phyloP scores from a whole-genome alignment of 1,140 invertebrate genomes.

The Oreohelix idahoensis region DNA sequence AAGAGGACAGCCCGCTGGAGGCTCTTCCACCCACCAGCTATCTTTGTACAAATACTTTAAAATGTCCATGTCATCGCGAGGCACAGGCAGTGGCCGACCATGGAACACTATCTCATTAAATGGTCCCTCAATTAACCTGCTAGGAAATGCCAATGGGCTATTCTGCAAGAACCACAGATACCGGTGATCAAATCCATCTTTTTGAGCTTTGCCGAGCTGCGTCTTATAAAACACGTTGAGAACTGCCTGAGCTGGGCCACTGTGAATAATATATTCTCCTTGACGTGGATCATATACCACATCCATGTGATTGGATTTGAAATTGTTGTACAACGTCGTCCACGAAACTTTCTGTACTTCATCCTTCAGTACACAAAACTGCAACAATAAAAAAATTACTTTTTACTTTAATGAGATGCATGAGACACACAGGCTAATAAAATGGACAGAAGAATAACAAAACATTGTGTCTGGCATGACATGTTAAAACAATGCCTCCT shows the following conservation, averaged over 20 bases:
- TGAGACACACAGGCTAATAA: too few relatives aligned
- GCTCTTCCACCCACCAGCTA: constrained; percentile 78
- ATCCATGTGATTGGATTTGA: not conserved
- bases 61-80: constrained; percentile 78
- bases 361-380: constrained; percentile 28
- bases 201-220: constrained; percentile 5
- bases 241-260: constrained; percentile 53
- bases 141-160: constrained; percentile 77
- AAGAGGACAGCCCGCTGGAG: constrained; percentile 73
- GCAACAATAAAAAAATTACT: not conserved
- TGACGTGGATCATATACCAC: not conserved
- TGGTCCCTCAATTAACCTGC: constrained; percentile 74
- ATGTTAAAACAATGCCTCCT: too few relatives aligned
- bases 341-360: constrained; percentile 5
- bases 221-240: constrained; percentile 72
- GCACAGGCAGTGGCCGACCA: constrained; percentile 74
- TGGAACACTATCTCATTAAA: constrained; percentile 75
- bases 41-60: constrained; percentile 79
- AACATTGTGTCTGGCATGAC: too few relatives aligned
- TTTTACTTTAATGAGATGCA: too few relatives aligned
- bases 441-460: too few relatives aligned
- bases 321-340: not conserved
- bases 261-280: constrained; percentile 70
- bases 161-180: constrained; percentile 77
- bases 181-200: constrained; percentile 77